Conservation (phyloP, 2,113 vertebrate genomes). For the Sylvia atricapilla region DNA sequence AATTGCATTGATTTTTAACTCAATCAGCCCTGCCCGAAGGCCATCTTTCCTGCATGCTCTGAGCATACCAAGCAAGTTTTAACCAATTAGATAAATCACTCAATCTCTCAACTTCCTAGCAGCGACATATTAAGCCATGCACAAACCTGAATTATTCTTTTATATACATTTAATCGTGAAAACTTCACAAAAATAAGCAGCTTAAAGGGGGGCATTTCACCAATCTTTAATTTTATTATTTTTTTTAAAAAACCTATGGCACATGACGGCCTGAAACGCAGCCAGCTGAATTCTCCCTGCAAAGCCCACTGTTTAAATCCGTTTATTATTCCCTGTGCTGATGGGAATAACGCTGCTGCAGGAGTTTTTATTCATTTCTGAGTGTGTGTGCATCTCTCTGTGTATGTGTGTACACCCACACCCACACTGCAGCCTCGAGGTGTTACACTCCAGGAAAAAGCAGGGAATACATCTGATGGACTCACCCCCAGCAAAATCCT, state of each 20-base stretch:
- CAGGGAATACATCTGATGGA: neutral
- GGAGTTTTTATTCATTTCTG: neutral
- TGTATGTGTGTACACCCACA: neutral
- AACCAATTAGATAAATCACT: slow-evolving; percentile 22
- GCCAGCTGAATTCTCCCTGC: neutral
- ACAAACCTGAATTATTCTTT: neutral
- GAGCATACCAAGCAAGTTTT: slow-evolving; percentile 50
- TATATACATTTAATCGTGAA: neutral
- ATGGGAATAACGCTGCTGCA: neutral
- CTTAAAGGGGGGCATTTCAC: neutral
- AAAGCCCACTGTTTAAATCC: neutral
- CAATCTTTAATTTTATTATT: neutral
- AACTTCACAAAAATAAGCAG: neutral
- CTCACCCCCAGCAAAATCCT: slow-evolving; percentile 19
- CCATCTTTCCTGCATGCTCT: slow-evolving; percentile 5
- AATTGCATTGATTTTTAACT: slow-evolving; percentile 20
- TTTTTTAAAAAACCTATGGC: neutral
- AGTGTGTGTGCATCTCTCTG: fast-evolving
- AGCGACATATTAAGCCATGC: neutral
- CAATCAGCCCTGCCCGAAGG: slow-evolving; percentile 30
- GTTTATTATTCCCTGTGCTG: neutral
- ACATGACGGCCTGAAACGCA: slow-evolving; percentile 30
- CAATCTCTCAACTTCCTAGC: neutral
- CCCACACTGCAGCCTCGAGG: neutral
- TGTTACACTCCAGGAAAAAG: neutral